These are phyloP conservation scores for Stichodactyla mertensii DNA, from an alignment of 64 coral and sea anemone species.

Conservation along the genomic window DNA sequence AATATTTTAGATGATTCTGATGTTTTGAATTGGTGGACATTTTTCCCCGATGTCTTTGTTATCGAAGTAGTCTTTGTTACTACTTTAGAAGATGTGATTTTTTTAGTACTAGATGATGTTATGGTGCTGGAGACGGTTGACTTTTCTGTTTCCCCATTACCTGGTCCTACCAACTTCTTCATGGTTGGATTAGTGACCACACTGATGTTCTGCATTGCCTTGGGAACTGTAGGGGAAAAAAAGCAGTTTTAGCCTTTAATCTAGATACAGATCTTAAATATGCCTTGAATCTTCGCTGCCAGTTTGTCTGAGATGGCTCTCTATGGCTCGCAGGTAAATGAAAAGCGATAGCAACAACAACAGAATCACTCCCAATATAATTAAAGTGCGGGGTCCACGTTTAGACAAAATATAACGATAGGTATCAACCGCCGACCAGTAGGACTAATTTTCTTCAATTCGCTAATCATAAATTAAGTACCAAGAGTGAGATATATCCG, in stretches of 20 bases:
- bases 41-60: background rate
- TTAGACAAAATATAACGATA: background rate
- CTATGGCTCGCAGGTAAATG: background rate
- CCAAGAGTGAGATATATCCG: background rate
- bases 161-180: background rate
- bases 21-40: slow-evolving; percentile 10
- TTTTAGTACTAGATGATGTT: background rate
- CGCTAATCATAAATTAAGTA: background rate
- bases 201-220: background rate
- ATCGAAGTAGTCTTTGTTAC: slow-evolving; percentile 2
- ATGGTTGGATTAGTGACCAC: background rate
- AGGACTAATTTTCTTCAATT: background rate
- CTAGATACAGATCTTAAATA: background rate
- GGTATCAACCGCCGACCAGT: background rate
- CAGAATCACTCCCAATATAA: background rate
- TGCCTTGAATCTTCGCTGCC: background rate
- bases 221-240: background rate
- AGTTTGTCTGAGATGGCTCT: background rate
- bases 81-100: slow-evolving; percentile 8
- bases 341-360: background rate
- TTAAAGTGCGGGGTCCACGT: background rate
- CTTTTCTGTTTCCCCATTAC: background rate
- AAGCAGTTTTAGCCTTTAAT: background rate
- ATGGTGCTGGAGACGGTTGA: background rate
- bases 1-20: slow-evolving; percentile 1